Evolutionary conservation across 2,888 invertebrate species (phyloP).

Genomic region (Dynastes maya): DNA sequence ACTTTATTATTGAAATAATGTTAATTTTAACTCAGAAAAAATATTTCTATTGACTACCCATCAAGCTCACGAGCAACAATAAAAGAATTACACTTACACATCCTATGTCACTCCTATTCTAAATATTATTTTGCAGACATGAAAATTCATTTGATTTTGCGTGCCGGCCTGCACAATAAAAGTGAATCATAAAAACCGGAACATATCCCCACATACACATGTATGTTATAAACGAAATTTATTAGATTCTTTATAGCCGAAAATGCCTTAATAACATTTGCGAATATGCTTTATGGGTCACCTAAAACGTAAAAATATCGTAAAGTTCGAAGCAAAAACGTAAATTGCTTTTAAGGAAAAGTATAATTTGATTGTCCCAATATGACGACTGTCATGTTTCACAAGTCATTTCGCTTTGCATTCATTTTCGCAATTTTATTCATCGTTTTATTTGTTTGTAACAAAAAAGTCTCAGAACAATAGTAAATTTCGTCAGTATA

Average conservation of each 20-base stretch:
- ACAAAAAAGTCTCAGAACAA: no score
- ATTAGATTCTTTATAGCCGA: slow-evolving; percentile 21
- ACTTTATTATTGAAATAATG: no score
- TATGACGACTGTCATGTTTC: neutral
- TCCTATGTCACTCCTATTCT: no score
- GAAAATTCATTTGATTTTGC: slow-evolving; percentile 18
- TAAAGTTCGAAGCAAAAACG: slow-evolving; percentile 11
- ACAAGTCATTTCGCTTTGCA: no score
- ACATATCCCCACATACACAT: neutral
- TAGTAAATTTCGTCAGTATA: no score
- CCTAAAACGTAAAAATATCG: slow-evolving; percentile 27
- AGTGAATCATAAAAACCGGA: slow-evolving; percentile 18
- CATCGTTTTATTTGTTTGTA: no score
- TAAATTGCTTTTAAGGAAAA: neutral
- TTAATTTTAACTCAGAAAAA: no score
- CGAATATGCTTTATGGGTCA: slow-evolving; percentile 32
- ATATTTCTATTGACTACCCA: no score
- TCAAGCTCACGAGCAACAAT: no score
- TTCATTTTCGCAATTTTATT: no score
- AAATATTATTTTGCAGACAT: neutral
- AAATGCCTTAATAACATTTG: slow-evolving; percentile 32
- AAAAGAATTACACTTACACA: no score
- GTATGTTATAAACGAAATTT: slow-evolving; percentile 17
- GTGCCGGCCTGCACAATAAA: slow-evolving; percentile 21
- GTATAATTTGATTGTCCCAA: slow-evolving; percentile 1